Evolutionary conservation across 1,140 invertebrate genomes (phyloP), one percentile per base, ranked within the genome.

Genomic region (Anastrepha obliqua): DNA sequence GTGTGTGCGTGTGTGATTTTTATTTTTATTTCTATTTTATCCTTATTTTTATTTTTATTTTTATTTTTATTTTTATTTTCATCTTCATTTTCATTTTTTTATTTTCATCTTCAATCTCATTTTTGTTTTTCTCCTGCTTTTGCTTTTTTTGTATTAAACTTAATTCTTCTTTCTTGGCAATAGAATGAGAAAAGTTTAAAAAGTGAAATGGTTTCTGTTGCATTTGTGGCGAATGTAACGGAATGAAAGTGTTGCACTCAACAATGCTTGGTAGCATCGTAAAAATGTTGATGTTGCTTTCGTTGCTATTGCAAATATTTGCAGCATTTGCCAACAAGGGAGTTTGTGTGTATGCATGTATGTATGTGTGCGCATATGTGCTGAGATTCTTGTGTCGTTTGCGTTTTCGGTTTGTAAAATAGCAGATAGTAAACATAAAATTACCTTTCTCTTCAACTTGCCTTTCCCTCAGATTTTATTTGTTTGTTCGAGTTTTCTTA

Each of bases 151-250:
- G 42, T 47, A n/a, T 81, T 51, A 81, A 81, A 81, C 47, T 81
- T 81, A 55, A 81, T 13, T 81, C 47, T n/a, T 55, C 47, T 81
- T 81, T 8, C 39, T 74, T 74, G 70, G 70, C 70, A 74, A 74
- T 74, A 74, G 74, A 81, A 55, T 81, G 74, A 81, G 70, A 81
- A 81, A 81, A 81, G 44, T 55, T 81, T 55, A 81, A 81, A 81
- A 81, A 81, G 74, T 81, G 47, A 81, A 81, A 81, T 81, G 47
- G n/a, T 81, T 81, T 81, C 74, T 81, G 74, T 81, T 81, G 74
- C 74, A 81, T 81, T 81, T 81, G 47, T 47, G 44, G 6, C 74
- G 47, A 81, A 81, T 81, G 44, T 81, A 81, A 81, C 74, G 74
- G 74, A 51, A 81, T 81, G 74, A 81, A 81, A 81, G 74, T 81